These are phyloP conservation scores for Alloscopus bannaensis DNA, from an alignment of 2,888 invertebrate genomes.

Conservation along the genomic window DNA sequence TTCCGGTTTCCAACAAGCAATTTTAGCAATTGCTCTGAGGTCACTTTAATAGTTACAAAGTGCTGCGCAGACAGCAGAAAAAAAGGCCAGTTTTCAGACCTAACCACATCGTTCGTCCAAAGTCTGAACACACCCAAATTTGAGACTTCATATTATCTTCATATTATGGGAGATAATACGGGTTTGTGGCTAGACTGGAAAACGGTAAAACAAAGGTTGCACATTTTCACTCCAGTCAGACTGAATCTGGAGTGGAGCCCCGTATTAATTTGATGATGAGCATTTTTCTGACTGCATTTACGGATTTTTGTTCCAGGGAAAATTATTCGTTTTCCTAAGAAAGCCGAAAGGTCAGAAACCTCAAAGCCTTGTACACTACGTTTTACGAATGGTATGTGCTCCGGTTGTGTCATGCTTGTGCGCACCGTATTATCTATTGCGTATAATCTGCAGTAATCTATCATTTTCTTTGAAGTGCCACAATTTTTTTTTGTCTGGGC, in stretches of 20 bases:
- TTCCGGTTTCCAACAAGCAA: not conserved
- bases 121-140: constrained; percentile 21
- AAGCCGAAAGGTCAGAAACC: constrained; percentile 26
- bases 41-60: not conserved
- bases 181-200: constrained; percentile 44
- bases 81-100: not conserved
- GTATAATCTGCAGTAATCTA: constrained; percentile 36
- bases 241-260: not conserved
- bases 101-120: too few relatives aligned
- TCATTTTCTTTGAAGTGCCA: constrained; percentile 35
- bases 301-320: constrained; percentile 1
- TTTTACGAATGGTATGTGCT: too few relatives aligned
- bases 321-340: constrained; percentile 20
- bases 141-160: constrained; percentile 12
- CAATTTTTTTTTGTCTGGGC: too few relatives aligned
- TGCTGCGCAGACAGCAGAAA: not conserved
- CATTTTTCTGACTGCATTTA: too few relatives aligned
- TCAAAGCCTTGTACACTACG: not conserved
- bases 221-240: not conserved
- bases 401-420: too few relatives aligned
- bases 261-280: too few relatives aligned
- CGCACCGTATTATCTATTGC: too few relatives aligned
- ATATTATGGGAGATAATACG: constrained; percentile 10
- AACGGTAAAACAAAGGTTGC: not conserved
- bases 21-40: not conserved